Evolutionary conservation across 2,888 invertebrate genomes (phyloP).

Genomic region (Antheraea yamamai): DNA sequence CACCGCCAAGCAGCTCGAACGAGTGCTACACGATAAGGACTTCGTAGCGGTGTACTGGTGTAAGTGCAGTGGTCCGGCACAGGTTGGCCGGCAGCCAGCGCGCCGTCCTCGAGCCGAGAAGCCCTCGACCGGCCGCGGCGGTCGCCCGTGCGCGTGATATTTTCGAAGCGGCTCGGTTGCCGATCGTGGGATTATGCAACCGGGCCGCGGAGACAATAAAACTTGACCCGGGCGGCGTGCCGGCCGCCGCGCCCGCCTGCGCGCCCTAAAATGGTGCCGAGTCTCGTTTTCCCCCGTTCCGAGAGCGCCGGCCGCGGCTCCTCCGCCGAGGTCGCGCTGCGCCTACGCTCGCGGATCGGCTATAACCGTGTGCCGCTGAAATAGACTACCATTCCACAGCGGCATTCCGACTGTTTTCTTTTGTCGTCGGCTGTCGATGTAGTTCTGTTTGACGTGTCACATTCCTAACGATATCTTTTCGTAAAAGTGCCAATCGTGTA

Average conservation of each 20-base stretch:
- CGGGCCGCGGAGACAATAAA: slow-evolving; percentile 75
- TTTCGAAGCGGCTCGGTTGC: slow-evolving; percentile 61
- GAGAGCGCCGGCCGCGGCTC: slow-evolving; percentile 51
- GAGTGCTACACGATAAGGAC: slow-evolving; percentile 94
- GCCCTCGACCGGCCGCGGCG: slow-evolving; percentile 41
- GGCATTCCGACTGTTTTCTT: slow-evolving; percentile 73
- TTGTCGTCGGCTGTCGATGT: slow-evolving; percentile 64
- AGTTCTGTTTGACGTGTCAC: slow-evolving; percentile 54
- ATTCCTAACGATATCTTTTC: slow-evolving; percentile 46
- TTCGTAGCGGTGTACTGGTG: slow-evolving; percentile 98
- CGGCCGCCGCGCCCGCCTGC: slow-evolving; percentile 64
- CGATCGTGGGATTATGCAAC: slow-evolving; percentile 70
- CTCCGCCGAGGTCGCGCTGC: slow-evolving; percentile 72
- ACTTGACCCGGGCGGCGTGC: slow-evolving; percentile 74
- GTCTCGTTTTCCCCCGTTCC: slow-evolving; percentile 74
- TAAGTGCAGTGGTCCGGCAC: slow-evolving; percentile 83
- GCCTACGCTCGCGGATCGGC: slow-evolving; percentile 75
- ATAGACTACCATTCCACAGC: slow-evolving; percentile 71
- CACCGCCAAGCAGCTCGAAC: slow-evolving; percentile 95
- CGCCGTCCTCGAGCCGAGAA: slow-evolving; percentile 54
- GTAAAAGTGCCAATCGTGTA: slow-evolving; percentile 53
- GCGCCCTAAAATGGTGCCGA: slow-evolving; percentile 79
- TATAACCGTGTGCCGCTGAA: slow-evolving; percentile 73
- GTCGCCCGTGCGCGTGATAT: slow-evolving; percentile 58
- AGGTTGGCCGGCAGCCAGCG: slow-evolving; percentile 44